A percentile compares a stretch with the other conserved stretches of the same genome.
Conservation (phyloP, 2,113 vertebrate genomes). For the Coryphaenoides rupestris region DNA sequence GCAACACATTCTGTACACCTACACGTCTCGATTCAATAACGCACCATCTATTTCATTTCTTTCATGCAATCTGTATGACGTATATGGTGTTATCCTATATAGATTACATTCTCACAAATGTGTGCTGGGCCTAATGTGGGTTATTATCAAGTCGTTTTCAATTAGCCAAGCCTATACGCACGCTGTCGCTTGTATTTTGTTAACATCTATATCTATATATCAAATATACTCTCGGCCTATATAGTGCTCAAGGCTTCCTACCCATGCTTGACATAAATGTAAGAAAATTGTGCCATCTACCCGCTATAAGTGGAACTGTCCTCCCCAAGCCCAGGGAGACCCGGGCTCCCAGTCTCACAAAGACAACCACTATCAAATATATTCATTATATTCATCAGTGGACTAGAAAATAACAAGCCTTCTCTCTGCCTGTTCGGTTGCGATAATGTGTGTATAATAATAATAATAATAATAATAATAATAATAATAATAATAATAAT, state of each 20-base stretch:
- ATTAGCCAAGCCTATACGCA: too few relatives aligned
- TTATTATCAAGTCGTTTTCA: conserved; percentile 67
- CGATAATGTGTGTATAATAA: too few relatives aligned
- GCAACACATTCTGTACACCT: too few relatives aligned
- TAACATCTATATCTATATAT: conserved; percentile 82
- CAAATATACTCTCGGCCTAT: conserved; percentile 57
- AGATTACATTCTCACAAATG: background rate
- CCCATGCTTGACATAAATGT: conserved; percentile 90
- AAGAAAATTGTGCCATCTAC: conserved; percentile 99
- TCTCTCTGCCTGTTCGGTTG: too few relatives aligned
- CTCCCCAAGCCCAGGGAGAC: conserved; percentile 76
- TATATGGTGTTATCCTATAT: background rate
- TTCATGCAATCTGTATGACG: background rate
- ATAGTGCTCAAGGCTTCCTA: conserved; percentile 74
- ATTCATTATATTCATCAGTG: background rate
- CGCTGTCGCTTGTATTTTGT: conserved; percentile 78
- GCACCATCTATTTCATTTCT: background rate
- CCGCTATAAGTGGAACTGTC: conserved; percentile 97
- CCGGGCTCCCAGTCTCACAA: too few relatives aligned
- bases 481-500: too few relatives aligned
- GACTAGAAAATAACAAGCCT: too few relatives aligned
- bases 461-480: too few relatives aligned
- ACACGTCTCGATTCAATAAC: too few relatives aligned
- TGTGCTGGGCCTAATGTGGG: conserved; percentile 52
- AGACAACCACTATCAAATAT: too few relatives aligned